Evolutionary conservation across 2,113 vertebrate species (phyloP), one percentile per base, ranked within the genome.

Genomic region (Callospermophilus lateralis): DNA sequence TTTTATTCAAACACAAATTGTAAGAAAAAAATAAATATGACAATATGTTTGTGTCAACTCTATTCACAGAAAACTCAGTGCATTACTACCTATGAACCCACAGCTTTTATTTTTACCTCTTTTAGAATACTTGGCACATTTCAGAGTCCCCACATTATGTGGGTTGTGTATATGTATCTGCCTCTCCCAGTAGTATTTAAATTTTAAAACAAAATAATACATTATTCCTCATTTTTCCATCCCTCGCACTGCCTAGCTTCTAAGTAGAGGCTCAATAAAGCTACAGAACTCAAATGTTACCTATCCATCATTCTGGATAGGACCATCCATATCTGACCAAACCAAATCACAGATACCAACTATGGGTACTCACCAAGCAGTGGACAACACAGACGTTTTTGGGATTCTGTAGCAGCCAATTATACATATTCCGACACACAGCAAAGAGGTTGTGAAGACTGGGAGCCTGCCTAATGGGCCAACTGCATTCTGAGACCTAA

Each of bases 401-500:
- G 98, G 99, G 99, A 97, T 99, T 99, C 98, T 99, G 99, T 89
- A 99, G 99, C 87, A 99, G 99, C 99, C 99, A 99, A 98, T 99
- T 99, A 98, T 99, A 99, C 99, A 99, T 99, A 98, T 99, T 99
- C 98, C 99, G 99, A 98, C 99, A 99, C 93, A 99, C 99, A 0
- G 99, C 99, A 20, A 99, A 99, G 95, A 99, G 99, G 98, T 99
- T 99, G 98, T 99, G 99, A 97, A 99, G 99, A 95, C 99, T 99
- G 78, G 99, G 99, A 1, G 99, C 99, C 98, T 99, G 99, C 92
- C 99, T 98, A 19, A 99, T 98, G 0, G 99, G 99, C 99, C 99
- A 99, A 79, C 99, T 99, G 97, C 99, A 99, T 98, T 99, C 99
- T 0, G 99, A 99, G 77, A 99, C 99, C 99, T 99, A 95, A 86